phyloP scores from a whole-genome alignment of 2,888 invertebrate genomes.

The Tinea trinotella region DNA sequence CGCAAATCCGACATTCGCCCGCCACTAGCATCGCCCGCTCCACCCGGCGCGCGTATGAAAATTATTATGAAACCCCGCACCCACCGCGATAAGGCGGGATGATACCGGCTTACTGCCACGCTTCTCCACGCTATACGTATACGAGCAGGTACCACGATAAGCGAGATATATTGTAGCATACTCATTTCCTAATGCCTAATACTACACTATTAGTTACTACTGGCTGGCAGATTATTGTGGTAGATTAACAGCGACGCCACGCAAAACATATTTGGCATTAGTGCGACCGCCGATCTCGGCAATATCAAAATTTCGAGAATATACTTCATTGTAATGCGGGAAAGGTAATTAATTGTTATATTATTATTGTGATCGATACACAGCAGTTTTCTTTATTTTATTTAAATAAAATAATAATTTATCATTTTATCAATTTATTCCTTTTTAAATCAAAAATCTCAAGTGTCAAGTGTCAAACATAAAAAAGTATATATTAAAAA shows the following conservation, averaged over 20 bases:
- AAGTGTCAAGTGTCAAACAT: too few species aligned
- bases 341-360: background rate
- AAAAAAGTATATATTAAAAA: too few species aligned
- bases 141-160: constrained; percentile 1
- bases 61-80: constrained; percentile 65
- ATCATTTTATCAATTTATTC: too few species aligned
- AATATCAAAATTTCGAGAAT: background rate
- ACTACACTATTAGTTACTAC: constrained; percentile 5
- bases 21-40: constrained; percentile 18
- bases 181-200: constrained; percentile 10
- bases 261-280: too few species aligned
- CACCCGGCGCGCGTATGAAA: constrained; percentile 45
- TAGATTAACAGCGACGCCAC: background rate
- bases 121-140: background rate
- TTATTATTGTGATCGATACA: too few species aligned
- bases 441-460: too few species aligned
- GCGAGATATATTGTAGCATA: background rate
- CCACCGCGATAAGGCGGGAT: constrained; percentile 56
- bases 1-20: constrained; percentile 36
- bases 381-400: too few species aligned
- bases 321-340: background rate
- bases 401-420: too few species aligned
- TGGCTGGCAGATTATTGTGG: constrained; percentile 4
- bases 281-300: background rate
- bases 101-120: constrained; percentile 51